Percentiles rank a stretch among this genome's conserved stretches.
Evolutionary conservation across 2,797 vertebrate species (phyloP).

Genomic region (Glossophaga mutica): DNA sequence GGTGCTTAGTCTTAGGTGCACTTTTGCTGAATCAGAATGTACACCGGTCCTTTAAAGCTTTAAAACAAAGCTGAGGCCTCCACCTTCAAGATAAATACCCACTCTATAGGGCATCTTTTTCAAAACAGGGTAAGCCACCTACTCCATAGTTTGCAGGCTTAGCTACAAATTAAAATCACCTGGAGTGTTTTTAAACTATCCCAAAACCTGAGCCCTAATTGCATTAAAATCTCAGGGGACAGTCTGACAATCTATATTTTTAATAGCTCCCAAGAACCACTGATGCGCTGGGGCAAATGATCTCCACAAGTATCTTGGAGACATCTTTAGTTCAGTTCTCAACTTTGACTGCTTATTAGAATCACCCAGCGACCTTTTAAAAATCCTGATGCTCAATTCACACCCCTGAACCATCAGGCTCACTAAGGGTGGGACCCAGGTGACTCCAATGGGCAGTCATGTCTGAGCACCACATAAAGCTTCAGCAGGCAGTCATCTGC

Average conservation of each 20-base stretch:
- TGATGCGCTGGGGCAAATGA: background rate
- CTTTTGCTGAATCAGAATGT: background rate
- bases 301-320: background rate
- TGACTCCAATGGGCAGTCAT: background rate
- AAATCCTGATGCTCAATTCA: background rate
- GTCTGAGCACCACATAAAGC: fast-evolving
- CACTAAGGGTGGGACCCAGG: background rate
- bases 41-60: background rate
- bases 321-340: background rate
- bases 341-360: background rate
- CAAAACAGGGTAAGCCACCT: background rate
- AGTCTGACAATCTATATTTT: background rate
- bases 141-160: background rate
- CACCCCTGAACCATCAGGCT: background rate
- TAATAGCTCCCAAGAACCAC: background rate
- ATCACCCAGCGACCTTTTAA: background rate
- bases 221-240: background rate
- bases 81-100: background rate
- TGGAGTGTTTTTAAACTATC: background rate
- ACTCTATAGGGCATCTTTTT: background rate
- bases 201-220: background rate
- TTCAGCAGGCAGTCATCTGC: background rate
- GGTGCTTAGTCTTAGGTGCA: background rate
- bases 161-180: conserved; percentile 16
- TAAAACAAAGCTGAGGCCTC: background rate